Evolutionary conservation across 2,113 vertebrate species (phyloP).

Genomic region (Podiceps cristatus): DNA sequence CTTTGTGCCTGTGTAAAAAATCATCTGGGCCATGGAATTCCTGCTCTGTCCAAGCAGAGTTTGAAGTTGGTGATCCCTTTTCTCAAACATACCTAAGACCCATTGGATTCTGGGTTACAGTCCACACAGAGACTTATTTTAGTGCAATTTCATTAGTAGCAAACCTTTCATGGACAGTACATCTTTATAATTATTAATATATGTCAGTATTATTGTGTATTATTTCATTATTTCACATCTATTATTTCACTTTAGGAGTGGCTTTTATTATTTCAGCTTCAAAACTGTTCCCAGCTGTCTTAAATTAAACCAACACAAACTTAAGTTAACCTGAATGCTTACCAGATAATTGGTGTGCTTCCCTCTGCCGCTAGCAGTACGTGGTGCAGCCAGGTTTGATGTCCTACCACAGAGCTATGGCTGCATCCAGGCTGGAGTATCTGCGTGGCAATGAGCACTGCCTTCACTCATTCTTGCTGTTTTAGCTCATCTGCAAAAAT

Average conservation of each 20-base stretch:
- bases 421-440: neutral
- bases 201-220: neutral
- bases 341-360: neutral
- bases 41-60: neutral
- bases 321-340: neutral
- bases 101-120: neutral
- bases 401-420: neutral
- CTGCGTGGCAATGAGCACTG: neutral
- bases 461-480: neutral
- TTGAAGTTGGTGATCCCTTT: neutral
- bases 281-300: neutral
- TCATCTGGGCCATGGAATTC: neutral
- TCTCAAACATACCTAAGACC: neutral
- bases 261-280: neutral
- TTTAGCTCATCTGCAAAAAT: neutral
- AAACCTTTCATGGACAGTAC: neutral
- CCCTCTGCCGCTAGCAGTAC: neutral
- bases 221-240: neutral
- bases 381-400: neutral
- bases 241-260: neutral
- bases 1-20: neutral
- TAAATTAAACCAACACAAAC: slow-evolving; percentile 3
- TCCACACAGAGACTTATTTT: neutral
- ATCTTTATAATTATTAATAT: neutral
- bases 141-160: neutral